A percentile compares a stretch with the other conserved stretches of the same genome.
Evolutionary conservation across 2,888 invertebrate species (phyloP).

Genomic region (Drymonia ruficornis): DNA sequence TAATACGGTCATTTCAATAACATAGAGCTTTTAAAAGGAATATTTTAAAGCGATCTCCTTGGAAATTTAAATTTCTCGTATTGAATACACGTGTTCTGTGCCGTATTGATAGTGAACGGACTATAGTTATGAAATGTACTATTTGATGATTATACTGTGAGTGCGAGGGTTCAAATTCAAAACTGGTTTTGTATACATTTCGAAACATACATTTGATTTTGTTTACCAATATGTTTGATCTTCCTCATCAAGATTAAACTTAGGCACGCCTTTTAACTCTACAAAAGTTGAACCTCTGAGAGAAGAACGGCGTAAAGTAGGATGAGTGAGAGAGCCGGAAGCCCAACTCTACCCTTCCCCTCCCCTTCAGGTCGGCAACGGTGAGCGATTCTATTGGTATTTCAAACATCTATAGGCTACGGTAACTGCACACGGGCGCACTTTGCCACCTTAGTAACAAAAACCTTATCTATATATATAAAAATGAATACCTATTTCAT

Average conservation of each 20-base stretch:
- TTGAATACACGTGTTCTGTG: conserved; percentile 35
- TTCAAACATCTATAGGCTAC: too few species aligned
- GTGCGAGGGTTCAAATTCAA: conserved; percentile 12
- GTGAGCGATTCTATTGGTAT: too few species aligned
- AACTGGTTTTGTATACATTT: conserved; percentile 7
- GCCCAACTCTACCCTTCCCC: too few species aligned
- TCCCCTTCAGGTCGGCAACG: too few species aligned
- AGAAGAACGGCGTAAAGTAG: too few species aligned
- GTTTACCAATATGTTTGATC: not conserved
- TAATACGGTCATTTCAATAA: conserved; percentile 73
- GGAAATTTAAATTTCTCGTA: conserved; percentile 51
- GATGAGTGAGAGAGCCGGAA: too few species aligned
- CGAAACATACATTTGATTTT: not conserved
- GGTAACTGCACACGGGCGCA: too few species aligned
- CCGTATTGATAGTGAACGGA: conserved; percentile 31
- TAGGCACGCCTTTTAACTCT: not conserved
- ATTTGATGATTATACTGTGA: conserved; percentile 21
- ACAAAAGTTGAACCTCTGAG: not conserved
- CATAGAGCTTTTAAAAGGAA: conserved; percentile 64
- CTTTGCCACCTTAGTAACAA: too few species aligned
- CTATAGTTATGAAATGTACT: conserved; percentile 29
- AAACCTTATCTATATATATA: too few species aligned
- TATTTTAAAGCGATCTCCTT: conserved; percentile 54
- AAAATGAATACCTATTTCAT: too few species aligned
- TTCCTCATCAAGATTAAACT: not conserved